Base-by-base conservation (phyloP, 35 echinoderm and acorn worm genomes). In the Hemicentrotus pulcherrimus region DNA sequence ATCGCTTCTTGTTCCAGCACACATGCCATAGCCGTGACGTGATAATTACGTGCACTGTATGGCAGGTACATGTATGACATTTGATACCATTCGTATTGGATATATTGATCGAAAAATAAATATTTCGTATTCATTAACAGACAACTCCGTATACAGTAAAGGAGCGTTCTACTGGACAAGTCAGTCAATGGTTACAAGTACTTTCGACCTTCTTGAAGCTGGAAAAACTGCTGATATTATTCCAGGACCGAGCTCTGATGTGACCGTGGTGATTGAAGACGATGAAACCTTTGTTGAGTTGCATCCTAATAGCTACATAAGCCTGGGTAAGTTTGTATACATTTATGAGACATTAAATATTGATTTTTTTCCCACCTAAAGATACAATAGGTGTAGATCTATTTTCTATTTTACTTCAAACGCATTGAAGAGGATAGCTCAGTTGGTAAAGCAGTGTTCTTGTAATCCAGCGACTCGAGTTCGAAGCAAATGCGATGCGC, bases 81-180 rank as follows among this genome's bases (percentile, higher is more conserved):
- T 41, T 41, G 0, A 59, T 59, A 10, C 52, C 52, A 59, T 59
- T 2, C 52, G 16, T 59, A 16, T 59, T 59, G 35, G 35, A 41
- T 41, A 41, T 41, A 41, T 16, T 59, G 11, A 59, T 59, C 52
- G 12, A 59, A 59, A 5, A 59, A 59, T 59, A 10, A 59, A 11
- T 16, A 14, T 59, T 59, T 16, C 16, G 11, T 59, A 59, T 16
- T 16, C 52, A 6, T 78, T 47, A 78, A 2, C 91, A 96, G 95
- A 94, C 14, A 94, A 48, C 18, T 88, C 85, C 9, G 61, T 71
- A 18, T 94, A 96, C 85, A 86, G 52, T 32, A 94, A 78, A 52
- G 92, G 92, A 3, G 46, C 48, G 5, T 91, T 92, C 24, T 97
- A 50, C 88, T 97, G 96, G 96, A 92, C 94, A 71, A 16, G 50